Base-by-base conservation (phyloP, 2,113 vertebrate genomes). In the Malurus elegans region DNA sequence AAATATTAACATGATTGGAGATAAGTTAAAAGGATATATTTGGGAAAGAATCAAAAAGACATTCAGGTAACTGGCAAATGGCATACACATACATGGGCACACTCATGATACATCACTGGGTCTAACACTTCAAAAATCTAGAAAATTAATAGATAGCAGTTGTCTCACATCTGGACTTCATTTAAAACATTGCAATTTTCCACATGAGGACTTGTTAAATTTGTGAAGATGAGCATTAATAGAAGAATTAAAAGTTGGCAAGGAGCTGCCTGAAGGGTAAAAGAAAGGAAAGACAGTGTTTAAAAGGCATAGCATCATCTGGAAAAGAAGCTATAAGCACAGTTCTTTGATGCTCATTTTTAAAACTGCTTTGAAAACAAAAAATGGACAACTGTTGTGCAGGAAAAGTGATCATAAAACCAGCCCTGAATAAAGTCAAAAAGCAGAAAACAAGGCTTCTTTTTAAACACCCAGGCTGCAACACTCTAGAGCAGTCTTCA, bases 201-300 rank as follows among this genome's bases (percentile, higher is more conserved):
- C 23, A 83, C 75, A 88, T 34, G 42, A 82, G n/a, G 45, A 92
- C 32, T 69, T 79, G 21, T 50, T 88, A 73, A 80, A 88, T 69
- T 78, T 1, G 2, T 47, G 44, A 72, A 69, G 62, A 92, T 61
- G 8, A 93, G 74, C 1, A 0, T 80, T 92, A 90, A 82, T 7
- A 61, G 25, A 90, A 87, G 71, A 93, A 94, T 92, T 90, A 87
- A 54, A 94, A 82, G 23, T 76, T 92, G 54, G 15, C 48, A 93
- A 83, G 42, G 19, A 94, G 69, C 45, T 65, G 65, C 31, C 48
- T 72, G 74, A 74, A 93, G 57, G n/a, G 36, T 36, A 92, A 90
- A 92, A 79, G 70, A 90, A 92, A 91, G 32, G 58, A 61, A 80
- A 92, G 19, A 23, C 36, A 56, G 50, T 11, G 18, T 36, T 75